Evolutionary conservation across 2,888 invertebrate genomes (phyloP), one percentile per base, ranked within the genome.

Genomic region (Seira musarum): DNA sequence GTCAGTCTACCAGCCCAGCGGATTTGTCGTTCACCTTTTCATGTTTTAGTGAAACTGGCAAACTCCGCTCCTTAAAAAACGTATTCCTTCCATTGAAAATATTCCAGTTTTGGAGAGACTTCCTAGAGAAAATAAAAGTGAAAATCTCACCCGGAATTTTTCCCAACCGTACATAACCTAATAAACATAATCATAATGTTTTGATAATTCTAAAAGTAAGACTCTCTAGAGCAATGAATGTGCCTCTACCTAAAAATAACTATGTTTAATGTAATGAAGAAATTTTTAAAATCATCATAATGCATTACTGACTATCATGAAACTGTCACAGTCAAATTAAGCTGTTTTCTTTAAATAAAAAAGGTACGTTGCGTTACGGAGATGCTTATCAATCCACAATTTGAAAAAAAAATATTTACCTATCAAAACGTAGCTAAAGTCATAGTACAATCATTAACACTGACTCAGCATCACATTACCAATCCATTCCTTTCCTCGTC

Each of bases 291-390:
- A 21, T 60, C 61, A 19, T 60, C 57, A 19, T 40, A 75, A 80
- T 80, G 80, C 80, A 80, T 80, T 80, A 80, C 75, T 80, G 80
- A 80, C 80, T 80, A 80, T 67, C 61, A 71, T 80, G 67, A 80
- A 80, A 80, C 80, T 80, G 80, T 80, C 80, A 80, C 80, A 80
- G 80, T 80, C 80, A 76, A 80, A 76, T 80, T 80, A 80, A 80
- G 80, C 80, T 80, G 80, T 75, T 80, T 57, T 63, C 35, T 49
- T 68, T 46, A 68, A 77, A 77, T n/a, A 64, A 71, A 60, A 79
- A 80, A 80, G 74, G 80, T 80, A 80, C 80, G 63, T 66, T 74
- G 72, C 68, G 79, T 74, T 74, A 57, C 21, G 60, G 57, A 72
- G 46, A 70, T 46, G n/a, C 46, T 6, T 57, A 69, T 60, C 13